Evolutionary conservation across 1,140 invertebrate species (phyloP).

Genomic region (Drosophila rhopaloa): DNA sequence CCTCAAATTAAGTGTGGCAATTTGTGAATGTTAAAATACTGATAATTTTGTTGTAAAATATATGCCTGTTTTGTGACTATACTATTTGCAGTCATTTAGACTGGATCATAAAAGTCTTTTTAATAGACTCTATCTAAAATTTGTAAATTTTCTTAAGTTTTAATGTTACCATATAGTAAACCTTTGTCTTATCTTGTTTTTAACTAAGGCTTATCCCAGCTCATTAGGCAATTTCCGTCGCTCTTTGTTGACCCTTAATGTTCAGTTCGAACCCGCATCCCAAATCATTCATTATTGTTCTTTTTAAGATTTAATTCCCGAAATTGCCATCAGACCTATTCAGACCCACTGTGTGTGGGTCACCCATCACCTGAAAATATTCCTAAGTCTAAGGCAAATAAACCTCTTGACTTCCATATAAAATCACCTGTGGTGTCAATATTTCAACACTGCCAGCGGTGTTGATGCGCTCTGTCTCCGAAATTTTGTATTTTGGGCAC

Average conservation of each 20-base stretch:
- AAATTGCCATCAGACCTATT: neutral
- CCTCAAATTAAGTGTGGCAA: neutral
- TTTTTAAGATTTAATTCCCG: slow-evolving; percentile 3
- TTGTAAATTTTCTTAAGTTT: too few species aligned
- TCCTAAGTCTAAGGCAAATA: slow-evolving; percentile 33
- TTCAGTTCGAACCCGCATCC: slow-evolving; percentile 52
- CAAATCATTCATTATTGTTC: slow-evolving; percentile 30
- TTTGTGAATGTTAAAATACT: neutral
- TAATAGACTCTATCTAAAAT: too few species aligned
- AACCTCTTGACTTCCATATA: slow-evolving; percentile 68
- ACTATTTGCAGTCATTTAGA: too few species aligned
- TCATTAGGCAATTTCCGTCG: slow-evolving; percentile 43
- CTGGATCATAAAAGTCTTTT: too few species aligned
- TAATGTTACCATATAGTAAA: too few species aligned
- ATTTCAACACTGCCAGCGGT: slow-evolving; percentile 82
- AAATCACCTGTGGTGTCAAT: slow-evolving; percentile 82
- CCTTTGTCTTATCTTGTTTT: too few species aligned
- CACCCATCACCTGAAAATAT: slow-evolving; percentile 15
- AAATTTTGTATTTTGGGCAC: slow-evolving; percentile 5
- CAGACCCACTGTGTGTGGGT: neutral
- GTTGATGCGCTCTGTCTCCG: slow-evolving; percentile 71
- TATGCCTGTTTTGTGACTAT: too few species aligned
- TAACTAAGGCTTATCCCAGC: neutral
- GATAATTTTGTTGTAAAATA: too few species aligned
- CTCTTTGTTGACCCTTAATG: slow-evolving; percentile 28